Percentiles rank a stretch among this genome's conserved stretches.
Conservation (phyloP, 2,888 invertebrate genomes). For the Stenoptilia bipunctidactyla region DNA sequence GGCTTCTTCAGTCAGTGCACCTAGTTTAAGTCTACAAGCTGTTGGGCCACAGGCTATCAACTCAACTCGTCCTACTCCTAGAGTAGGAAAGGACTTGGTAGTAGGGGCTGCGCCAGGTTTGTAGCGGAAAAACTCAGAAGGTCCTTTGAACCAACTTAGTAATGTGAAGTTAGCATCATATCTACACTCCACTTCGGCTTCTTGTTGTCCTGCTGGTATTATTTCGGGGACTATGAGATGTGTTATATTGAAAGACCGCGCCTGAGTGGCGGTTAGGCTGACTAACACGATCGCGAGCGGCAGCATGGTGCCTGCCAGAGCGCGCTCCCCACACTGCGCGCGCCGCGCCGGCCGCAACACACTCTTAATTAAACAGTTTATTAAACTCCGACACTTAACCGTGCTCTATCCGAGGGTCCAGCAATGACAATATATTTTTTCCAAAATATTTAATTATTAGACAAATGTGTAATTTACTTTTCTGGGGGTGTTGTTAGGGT, state of each 20-base stretch:
- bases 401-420: conserved; percentile 10
- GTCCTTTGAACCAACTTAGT: conserved; percentile 56
- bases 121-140: conserved; percentile 54
- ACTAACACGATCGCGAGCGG: conserved; percentile 26
- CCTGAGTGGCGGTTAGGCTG: conserved; percentile 19
- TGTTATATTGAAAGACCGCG: conserved; percentile 46
- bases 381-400: conserved; percentile 64
- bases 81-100: conserved; percentile 41
- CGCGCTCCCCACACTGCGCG: conserved; percentile 48
- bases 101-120: conserved; percentile 46
- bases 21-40: conserved; percentile 41
- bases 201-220: conserved; percentile 34
- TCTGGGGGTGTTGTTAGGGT: conserved; percentile 35
- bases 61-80: conserved; percentile 47
- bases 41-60: conserved; percentile 45
- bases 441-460: conserved; percentile 41
- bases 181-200: conserved; percentile 49
- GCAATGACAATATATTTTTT: conserved; percentile 31
- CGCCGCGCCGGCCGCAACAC: conserved; percentile 35
- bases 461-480: conserved; percentile 44
- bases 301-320: conserved; percentile 48
- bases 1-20: conserved; percentile 45
- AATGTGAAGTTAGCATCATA: conserved; percentile 59
- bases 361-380: conserved; percentile 66
- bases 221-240: conserved; percentile 38